Percentiles rank a stretch among this genome's conserved stretches.
phyloP scores from a whole-genome alignment of 2,797 vertebrate genomes.

The Melanotaenia boesemani region DNA sequence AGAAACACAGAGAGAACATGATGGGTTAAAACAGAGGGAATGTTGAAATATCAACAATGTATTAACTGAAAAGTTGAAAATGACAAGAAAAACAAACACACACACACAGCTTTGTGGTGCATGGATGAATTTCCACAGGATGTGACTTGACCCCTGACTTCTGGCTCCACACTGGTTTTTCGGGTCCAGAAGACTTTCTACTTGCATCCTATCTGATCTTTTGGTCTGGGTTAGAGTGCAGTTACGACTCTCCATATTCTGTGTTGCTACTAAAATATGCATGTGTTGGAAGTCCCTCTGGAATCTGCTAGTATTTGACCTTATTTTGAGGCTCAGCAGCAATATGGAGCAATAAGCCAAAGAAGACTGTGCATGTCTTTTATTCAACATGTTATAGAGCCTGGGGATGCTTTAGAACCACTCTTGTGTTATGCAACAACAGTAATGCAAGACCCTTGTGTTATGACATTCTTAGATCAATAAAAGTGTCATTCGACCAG shows the following conservation, averaged over 20 bases:
- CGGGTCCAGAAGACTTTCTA: constrained; percentile 33
- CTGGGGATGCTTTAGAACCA: not conserved
- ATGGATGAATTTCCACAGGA: constrained; percentile 34
- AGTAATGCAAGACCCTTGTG: not conserved
- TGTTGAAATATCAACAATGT: not conserved
- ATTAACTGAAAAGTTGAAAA: not conserved
- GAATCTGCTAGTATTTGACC: constrained; percentile 59
- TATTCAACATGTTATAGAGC: not conserved
- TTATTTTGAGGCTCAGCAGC: constrained; percentile 42
- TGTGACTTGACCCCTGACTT: constrained; percentile 35
- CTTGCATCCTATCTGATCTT: constrained; percentile 27
- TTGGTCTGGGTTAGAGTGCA: constrained; percentile 13
- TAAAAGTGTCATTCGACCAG: constrained; percentile 28
- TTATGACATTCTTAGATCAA: constrained; percentile 30
- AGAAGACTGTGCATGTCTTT: constrained; percentile 2
- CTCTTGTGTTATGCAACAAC: not conserved
- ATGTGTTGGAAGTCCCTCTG: constrained; percentile 42
- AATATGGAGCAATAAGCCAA: constrained; percentile 10
- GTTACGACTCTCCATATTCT: constrained; percentile 7
- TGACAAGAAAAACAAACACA: too few relatives aligned
- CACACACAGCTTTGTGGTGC: not conserved
- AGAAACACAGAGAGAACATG: constrained; percentile 6
- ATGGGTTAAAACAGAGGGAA: not conserved
- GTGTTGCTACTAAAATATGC: constrained; percentile 64
- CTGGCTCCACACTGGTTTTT: constrained; percentile 1